These are phyloP conservation scores for Cassiopea xamachana DNA, from an alignment of 30 jellyfish, hydroid and myxozoan species.

Conservation along the genomic window DNA sequence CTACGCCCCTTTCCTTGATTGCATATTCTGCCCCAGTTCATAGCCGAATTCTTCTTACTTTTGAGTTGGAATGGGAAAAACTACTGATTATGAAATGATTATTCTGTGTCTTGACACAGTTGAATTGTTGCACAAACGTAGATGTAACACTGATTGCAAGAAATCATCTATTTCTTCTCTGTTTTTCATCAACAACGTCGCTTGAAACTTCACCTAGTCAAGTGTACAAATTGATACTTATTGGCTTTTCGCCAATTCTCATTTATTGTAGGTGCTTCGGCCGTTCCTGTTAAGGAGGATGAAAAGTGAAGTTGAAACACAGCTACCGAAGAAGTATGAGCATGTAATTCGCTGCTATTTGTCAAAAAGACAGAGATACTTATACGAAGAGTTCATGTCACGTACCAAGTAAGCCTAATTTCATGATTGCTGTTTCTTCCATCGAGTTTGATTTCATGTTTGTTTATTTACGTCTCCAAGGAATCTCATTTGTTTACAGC, in stretches of 20 bases:
- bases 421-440: background rate
- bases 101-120: too few relatives aligned
- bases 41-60: too few relatives aligned
- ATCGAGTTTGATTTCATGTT: background rate
- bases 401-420: constrained; percentile 87
- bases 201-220: too few relatives aligned
- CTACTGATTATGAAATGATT: too few relatives aligned
- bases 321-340: constrained; percentile 93
- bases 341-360: constrained; percentile 88
- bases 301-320: constrained; percentile 94
- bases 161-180: too few relatives aligned
- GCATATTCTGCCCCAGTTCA: too few relatives aligned
- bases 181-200: too few relatives aligned
- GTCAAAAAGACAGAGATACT: constrained; percentile 90
- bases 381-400: constrained; percentile 95
- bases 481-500: background rate
- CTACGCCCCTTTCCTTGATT: too few relatives aligned
- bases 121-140: too few relatives aligned
- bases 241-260: background rate
- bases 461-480: background rate
- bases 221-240: too few relatives aligned
- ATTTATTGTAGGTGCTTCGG: constrained; percentile 76
- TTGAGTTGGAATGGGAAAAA: too few relatives aligned
- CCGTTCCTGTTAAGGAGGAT: constrained; percentile 90
- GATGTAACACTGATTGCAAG: too few relatives aligned